A percentile compares a stretch with the other conserved stretches of the same genome.
Evolutionary conservation across 2,888 invertebrate genomes (phyloP).

Genomic region (Rhamphomyia laevipes): DNA sequence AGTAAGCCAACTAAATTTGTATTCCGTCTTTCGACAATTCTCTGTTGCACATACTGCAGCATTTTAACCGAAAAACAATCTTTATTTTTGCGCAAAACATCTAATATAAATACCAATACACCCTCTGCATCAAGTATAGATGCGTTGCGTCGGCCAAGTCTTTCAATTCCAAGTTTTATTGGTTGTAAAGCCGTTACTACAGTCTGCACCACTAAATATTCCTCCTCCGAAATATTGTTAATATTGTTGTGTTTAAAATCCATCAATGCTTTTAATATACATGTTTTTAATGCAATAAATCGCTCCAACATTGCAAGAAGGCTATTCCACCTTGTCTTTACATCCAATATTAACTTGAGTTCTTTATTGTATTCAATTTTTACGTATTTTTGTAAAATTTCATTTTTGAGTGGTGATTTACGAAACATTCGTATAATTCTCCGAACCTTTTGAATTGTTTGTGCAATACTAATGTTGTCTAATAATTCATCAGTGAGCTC

Average conservation of each 20-base stretch:
- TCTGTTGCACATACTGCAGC: not conserved
- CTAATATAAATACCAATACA: not conserved
- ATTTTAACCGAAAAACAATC: not conserved
- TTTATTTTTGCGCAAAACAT: not conserved
- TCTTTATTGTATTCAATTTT: constrained; percentile 10
- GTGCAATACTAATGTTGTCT: not conserved
- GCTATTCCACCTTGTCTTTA: constrained; percentile 12
- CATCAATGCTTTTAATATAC: not conserved
- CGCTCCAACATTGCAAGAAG: constrained; percentile 11
- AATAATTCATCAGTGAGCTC: not conserved
- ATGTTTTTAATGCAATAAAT: constrained; percentile 3
- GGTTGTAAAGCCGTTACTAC: not conserved
- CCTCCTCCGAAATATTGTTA: not conserved
- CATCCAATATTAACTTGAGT: constrained; percentile 9
- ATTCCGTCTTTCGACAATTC: not conserved
- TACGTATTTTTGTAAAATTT: constrained; percentile 11
- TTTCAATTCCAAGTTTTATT: not conserved
- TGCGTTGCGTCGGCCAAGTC: not conserved
- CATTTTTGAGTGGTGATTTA: constrained; percentile 10
- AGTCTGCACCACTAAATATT: not conserved
- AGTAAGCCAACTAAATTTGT: not conserved
- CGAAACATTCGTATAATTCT: not conserved
- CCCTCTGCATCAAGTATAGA: not conserved
- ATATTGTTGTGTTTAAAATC: not conserved
- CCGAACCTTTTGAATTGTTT: not conserved